A percentile compares a stretch with the other conserved stretches of the same genome.
Evolutionary conservation across 2,113 vertebrate species (phyloP).

Genomic region (Crotalus horridus): DNA sequence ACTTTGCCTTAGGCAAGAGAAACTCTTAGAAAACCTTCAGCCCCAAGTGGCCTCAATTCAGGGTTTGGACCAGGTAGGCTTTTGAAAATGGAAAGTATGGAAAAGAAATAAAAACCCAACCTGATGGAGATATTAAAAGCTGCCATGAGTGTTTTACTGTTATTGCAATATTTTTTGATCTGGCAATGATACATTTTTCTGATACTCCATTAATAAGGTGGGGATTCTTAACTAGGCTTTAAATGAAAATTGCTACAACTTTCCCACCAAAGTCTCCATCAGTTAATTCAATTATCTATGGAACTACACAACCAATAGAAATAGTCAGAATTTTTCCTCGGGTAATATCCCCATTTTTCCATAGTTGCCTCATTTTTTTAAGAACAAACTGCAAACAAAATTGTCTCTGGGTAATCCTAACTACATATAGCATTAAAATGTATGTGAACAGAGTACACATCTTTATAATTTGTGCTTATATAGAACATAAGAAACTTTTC

Average conservation of each 20-base stretch:
- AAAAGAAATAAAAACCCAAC: background rate
- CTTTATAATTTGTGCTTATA: background rate
- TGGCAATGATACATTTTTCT: background rate
- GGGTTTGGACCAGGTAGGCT: background rate
- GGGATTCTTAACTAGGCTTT: background rate
- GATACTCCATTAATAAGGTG: background rate
- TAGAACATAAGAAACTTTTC: background rate
- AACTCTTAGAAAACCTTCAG: background rate
- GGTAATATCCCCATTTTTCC: background rate
- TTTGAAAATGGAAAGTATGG: background rate
- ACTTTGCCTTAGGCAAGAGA: background rate
- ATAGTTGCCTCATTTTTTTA: background rate
- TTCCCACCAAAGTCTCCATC: background rate
- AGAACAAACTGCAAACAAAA: background rate
- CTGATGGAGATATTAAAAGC: background rate
- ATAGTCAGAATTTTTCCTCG: background rate
- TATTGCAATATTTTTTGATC: background rate
- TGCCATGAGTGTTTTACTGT: background rate
- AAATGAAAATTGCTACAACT: background rate
- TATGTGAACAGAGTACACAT: background rate
- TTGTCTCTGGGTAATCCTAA: background rate
- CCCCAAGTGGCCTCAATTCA: background rate
- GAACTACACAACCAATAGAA: no score
- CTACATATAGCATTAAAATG: background rate
- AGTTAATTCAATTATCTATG: background rate